Conservation (phyloP, 2,888 invertebrate species). For the Thyatira batis region DNA sequence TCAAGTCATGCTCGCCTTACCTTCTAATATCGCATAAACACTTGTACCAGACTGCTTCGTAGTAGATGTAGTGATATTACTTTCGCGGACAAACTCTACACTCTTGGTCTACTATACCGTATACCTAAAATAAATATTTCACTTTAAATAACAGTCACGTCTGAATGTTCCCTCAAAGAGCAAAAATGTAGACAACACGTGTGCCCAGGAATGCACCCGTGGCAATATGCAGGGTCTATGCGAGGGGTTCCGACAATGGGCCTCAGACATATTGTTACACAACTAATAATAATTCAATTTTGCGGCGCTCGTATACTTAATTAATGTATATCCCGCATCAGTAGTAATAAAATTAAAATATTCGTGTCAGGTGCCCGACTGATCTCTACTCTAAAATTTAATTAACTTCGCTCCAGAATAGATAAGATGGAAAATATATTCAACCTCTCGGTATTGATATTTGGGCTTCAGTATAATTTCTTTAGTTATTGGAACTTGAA, state of each 20-base stretch:
- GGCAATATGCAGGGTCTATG: conserved; percentile 43
- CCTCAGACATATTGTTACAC: conserved; percentile 41
- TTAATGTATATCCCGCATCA: conserved; percentile 36
- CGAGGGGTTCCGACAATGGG: conserved; percentile 30
- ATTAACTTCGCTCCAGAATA: background rate
- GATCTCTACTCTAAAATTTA: background rate
- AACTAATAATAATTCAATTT: conserved; percentile 64
- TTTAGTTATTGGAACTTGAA: no score
- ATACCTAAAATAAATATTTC: conserved; percentile 22
- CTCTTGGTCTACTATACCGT: no score
- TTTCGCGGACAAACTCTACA: no score
- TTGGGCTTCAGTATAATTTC: no score
- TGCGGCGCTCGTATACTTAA: conserved; percentile 33
- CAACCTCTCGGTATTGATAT: background rate
- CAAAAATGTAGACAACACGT: conserved; percentile 55
- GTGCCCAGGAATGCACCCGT: conserved; percentile 62
- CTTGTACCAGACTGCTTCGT: no score
- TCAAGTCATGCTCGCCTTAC: no score
- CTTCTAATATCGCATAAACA: no score
- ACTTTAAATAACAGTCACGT: conserved; percentile 39
- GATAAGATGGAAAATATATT: background rate
- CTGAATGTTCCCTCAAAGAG: conserved; percentile 22
- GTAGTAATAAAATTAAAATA: conserved; percentile 16
- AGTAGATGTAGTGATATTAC: no score
- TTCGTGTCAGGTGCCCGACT: background rate